Evolutionary conservation across 1,140 invertebrate genomes (phyloP).

Genomic region (Drosophila guanche): DNA sequence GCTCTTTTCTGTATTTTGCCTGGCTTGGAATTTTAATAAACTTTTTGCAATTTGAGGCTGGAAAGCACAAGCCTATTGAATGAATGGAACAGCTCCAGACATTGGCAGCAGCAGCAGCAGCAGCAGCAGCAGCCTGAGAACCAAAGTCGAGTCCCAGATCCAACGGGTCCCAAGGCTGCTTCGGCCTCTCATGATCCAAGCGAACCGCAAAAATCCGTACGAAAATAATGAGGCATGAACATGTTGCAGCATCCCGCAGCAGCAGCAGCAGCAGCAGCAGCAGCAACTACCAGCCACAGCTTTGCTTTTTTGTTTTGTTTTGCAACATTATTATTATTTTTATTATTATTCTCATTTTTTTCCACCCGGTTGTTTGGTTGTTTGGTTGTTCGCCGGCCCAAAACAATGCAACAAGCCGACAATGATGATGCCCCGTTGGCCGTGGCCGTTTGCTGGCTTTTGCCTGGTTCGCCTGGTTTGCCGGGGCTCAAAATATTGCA

Average conservation of each 20-base stretch:
- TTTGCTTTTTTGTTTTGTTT: conserved; percentile 46
- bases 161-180: conserved; percentile 53
- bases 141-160: conserved; percentile 27
- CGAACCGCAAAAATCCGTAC: conserved; percentile 78
- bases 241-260: conserved; percentile 67
- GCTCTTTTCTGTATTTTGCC: conserved; percentile 34
- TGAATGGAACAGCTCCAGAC: conserved; percentile 18
- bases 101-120: conserved; percentile 12
- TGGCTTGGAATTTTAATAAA: conserved; percentile 76
- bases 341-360: conserved; percentile 61
- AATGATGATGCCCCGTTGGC: conserved; percentile 49
- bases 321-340: conserved; percentile 73
- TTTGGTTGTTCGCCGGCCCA: conserved; percentile 14
- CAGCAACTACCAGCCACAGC: conserved; percentile 20
- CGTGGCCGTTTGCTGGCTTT: background rate
- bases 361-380: conserved; percentile 3
- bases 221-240: conserved; percentile 82
- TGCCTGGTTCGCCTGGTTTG: background rate
- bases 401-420: conserved; percentile 69
- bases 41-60: conserved; percentile 51
- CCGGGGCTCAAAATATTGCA: conserved; percentile 72
- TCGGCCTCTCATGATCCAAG: conserved; percentile 31
- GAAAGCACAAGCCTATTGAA: conserved; percentile 35
- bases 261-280: conserved; percentile 34
- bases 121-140: conserved; percentile 53